phyloP scores from a whole-genome alignment of 2,888 invertebrate genomes.

The Hemistola chrysoprasaria region DNA sequence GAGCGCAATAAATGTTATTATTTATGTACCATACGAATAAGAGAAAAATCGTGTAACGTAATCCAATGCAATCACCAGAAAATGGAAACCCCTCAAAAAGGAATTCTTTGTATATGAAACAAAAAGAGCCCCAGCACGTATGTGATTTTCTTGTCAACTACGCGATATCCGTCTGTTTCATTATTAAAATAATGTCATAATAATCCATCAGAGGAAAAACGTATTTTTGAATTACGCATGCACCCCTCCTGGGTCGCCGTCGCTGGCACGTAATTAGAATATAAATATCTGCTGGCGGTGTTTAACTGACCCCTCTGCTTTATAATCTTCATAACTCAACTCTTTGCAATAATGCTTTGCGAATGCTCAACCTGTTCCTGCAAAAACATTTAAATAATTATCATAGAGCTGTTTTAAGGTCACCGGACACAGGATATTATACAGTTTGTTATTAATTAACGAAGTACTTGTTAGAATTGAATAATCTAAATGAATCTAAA shows the following conservation, averaged over 20 bases:
- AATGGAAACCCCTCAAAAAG: constrained; percentile 20
- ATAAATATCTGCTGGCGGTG: constrained; percentile 66
- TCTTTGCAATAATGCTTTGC: constrained; percentile 41
- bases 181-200: constrained; percentile 60
- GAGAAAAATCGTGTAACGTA: constrained; percentile 20
- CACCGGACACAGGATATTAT: too few species aligned
- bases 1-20: constrained; percentile 27
- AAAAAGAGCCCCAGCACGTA: constrained; percentile 18
- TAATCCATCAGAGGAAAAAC: constrained; percentile 56
- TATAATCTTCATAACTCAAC: constrained; percentile 64
- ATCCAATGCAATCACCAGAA: constrained; percentile 38
- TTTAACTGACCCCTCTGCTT: constrained; percentile 69
- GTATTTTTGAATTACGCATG: constrained; percentile 68
- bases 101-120: constrained; percentile 18
- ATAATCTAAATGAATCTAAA: too few species aligned
- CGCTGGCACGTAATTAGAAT: constrained; percentile 74
- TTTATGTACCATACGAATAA: constrained; percentile 10
- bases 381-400: constrained; percentile 9
- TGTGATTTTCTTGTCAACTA: constrained; percentile 38
- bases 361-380: constrained; percentile 42
- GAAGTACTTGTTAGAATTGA: too few species aligned
- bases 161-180: constrained; percentile 42
- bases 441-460: too few species aligned
- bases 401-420: too few species aligned
- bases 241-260: constrained; percentile 63